Evolutionary conservation across 2,888 invertebrate genomes (phyloP), one percentile per base, ranked within the genome.

Genomic region (Microchrysa polita): DNA sequence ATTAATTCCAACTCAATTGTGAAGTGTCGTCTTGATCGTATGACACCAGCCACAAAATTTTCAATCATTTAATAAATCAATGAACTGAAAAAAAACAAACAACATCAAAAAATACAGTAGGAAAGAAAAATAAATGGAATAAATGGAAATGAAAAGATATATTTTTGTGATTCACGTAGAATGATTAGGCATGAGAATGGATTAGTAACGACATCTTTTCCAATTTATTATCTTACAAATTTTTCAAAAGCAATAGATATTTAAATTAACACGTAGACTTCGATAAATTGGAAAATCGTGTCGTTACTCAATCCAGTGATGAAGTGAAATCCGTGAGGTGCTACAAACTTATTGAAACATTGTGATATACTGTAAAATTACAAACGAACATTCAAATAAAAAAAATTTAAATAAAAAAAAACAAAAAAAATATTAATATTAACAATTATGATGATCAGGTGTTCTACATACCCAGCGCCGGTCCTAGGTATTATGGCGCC

Each of bases 261-360:
- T n/a, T 67, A 57, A 57, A 57, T 55, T 53, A 67, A 52, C n/a
- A n/a, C 53, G 27, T 67, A 53, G 52, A 52, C 22, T 20, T 12
- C 9, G 16, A 42, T 34, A 34, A 69, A 69, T 69, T 55, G 69
- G 40, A 67, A 57, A 18, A 10, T 12, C 55, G 57, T 69, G 40
- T 42, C 69, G 34, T 23, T 55, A 40, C n/a, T 69, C 18, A 57
- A 69, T 55, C 69, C 44, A 69, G 55, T 73, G 77, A 77, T 76
- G 76, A 74, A 75, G 76, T 74, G 77, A 74, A 78, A 77, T 76
- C 74, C 59, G 77, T 75, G 78, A 81, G 84, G 84, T 84, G 84
- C 84, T 84, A 84, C 81, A 80, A 82, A 82, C 82, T 82, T 83
- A 84, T 82, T 81, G 84, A 82, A 84, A 84, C 83, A 83, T 81